These are phyloP conservation scores for Mohoua ochrocephala DNA, from an alignment of 2,113 vertebrate genomes.

Conservation along the genomic window DNA sequence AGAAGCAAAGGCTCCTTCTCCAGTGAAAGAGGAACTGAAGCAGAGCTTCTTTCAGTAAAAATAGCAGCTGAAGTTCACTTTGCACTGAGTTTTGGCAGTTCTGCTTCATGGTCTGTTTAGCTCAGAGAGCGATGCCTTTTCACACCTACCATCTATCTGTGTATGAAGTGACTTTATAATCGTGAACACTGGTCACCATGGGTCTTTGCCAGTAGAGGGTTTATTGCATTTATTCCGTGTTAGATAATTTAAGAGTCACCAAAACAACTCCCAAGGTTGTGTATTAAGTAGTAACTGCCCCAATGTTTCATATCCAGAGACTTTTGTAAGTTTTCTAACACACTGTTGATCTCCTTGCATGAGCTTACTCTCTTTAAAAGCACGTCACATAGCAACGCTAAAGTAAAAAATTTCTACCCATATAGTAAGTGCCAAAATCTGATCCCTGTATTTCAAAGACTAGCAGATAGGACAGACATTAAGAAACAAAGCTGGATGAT, in stretches of 20 bases:
- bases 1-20: not conserved
- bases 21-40: slow-evolving; percentile 4
- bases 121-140: not conserved
- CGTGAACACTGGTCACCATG: not conserved
- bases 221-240: not conserved
- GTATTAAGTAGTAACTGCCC: not conserved
- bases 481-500: not conserved
- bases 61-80: not conserved
- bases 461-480: not conserved
- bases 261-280: not conserved
- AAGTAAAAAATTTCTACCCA: not conserved
- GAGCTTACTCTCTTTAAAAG: not conserved
- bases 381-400: not conserved
- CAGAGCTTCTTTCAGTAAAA: not conserved
- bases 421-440: not conserved
- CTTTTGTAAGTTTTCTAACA: not conserved
- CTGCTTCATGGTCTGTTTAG: not conserved
- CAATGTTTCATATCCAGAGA: not conserved
- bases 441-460: not conserved
- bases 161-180: not conserved
- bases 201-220: not conserved
- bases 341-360: not conserved
- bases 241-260: not conserved
- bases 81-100: not conserved
- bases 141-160: not conserved